Conservation (phyloP, 2,113 vertebrate species). For the Plecotus auritus region DNA sequence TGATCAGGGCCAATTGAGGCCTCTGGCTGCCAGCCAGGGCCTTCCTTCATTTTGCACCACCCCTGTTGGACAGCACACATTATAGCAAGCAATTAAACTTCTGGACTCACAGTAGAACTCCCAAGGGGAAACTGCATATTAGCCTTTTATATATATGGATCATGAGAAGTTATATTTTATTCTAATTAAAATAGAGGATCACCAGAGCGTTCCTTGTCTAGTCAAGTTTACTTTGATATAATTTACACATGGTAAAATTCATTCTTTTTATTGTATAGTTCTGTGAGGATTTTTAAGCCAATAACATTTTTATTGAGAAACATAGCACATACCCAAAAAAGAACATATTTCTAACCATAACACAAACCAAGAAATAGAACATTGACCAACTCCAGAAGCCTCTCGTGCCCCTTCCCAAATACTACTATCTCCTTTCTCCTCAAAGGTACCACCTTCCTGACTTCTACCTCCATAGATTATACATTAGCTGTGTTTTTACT, state of each 20-base stretch:
- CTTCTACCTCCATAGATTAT: neutral
- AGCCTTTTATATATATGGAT: too few relatives aligned
- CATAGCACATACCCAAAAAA: neutral
- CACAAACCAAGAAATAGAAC: neutral
- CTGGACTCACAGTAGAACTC: too few relatives aligned
- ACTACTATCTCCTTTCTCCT: neutral
- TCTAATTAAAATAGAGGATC: neutral
- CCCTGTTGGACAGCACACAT: too few relatives aligned
- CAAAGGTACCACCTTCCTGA: neutral
- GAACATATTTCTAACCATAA: too few relatives aligned
- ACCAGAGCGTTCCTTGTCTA: neutral
- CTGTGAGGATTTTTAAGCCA: neutral
- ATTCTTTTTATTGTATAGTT: neutral
- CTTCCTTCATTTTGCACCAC: too few relatives aligned
- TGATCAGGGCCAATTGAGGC: too few relatives aligned
- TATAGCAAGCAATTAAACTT: too few relatives aligned
- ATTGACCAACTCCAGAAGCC: neutral
- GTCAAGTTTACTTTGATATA: neutral
- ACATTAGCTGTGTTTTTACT: neutral
- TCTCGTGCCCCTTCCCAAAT: neutral
- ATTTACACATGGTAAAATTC: neutral
- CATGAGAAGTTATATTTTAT: neutral
- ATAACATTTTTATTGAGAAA: neutral
- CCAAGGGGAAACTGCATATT: too few relatives aligned
- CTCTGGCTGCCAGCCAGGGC: too few relatives aligned